Conservation (phyloP, 2,888 invertebrate species). For the Gymnosoma rotundatum region DNA sequence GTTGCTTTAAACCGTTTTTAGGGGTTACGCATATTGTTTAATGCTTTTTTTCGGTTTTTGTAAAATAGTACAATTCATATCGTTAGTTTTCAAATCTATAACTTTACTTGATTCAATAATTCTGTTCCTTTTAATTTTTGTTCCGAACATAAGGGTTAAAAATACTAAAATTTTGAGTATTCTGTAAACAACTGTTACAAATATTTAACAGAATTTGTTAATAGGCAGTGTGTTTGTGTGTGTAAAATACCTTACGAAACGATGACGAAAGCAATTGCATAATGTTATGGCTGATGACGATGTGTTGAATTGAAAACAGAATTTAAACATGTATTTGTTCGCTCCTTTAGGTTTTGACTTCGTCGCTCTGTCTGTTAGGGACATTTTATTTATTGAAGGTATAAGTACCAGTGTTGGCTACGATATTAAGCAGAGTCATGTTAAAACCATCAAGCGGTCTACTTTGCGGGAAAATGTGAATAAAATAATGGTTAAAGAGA, state of each 20-base stretch:
- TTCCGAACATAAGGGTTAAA: constrained; percentile 21
- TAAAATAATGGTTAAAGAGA: background rate
- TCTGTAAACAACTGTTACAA: constrained; percentile 22
- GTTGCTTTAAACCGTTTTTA: too few species aligned
- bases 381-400: constrained; percentile 27
- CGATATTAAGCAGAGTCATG: constrained; percentile 57
- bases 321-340: constrained; percentile 8
- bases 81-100: too few species aligned
- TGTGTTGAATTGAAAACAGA: constrained; percentile 47
- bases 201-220: background rate
- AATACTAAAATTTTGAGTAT: background rate
- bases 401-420: constrained; percentile 58
- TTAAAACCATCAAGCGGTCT: constrained; percentile 56
- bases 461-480: constrained; percentile 20
- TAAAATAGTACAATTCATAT: too few species aligned
- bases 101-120: too few species aligned
- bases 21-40: too few species aligned
- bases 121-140: background rate
- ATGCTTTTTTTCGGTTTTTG: too few species aligned
- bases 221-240: background rate
- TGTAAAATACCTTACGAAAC: constrained; percentile 42
- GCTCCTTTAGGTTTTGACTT: constrained; percentile 49
- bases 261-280: constrained; percentile 66
- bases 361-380: constrained; percentile 42
- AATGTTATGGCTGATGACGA: constrained; percentile 42